Evolutionary conservation across 1,140 invertebrate genomes (phyloP).

Genomic region (Musca vetustissima): DNA sequence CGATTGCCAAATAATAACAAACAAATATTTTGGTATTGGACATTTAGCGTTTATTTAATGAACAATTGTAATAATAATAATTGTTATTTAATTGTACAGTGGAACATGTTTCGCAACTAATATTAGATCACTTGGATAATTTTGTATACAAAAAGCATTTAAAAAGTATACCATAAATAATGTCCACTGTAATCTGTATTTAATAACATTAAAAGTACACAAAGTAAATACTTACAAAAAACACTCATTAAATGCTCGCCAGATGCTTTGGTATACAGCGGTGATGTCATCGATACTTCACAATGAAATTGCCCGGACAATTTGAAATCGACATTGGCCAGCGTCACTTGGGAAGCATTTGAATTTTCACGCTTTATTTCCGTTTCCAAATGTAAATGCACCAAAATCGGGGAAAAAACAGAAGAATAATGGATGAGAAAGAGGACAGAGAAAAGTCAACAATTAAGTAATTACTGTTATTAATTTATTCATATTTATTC

Average conservation of each 20-base stretch:
- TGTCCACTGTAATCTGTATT: too few species aligned
- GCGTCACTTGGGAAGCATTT: slow-evolving; percentile 72
- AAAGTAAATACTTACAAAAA: slow-evolving; percentile 66
- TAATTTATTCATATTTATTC: too few species aligned
- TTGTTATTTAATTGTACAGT: neutral
- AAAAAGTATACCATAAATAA: too few species aligned
- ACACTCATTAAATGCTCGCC: slow-evolving; percentile 70
- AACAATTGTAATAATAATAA: neutral
- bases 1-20: neutral
- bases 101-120: neutral
- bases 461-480: neutral
- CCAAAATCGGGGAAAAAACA: slow-evolving; percentile 40
- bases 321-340: slow-evolving; percentile 73
- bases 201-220: too few species aligned
- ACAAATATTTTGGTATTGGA: slow-evolving; percentile 19
- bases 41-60: slow-evolving; percentile 34
- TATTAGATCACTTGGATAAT: too few species aligned
- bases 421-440: slow-evolving; percentile 10
- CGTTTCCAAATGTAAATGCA: too few species aligned
- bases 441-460: neutral
- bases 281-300: slow-evolving; percentile 73
- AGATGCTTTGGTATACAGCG: slow-evolving; percentile 76
- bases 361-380: slow-evolving; percentile 63
- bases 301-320: slow-evolving; percentile 74
- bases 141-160: too few species aligned